These are phyloP conservation scores for Drosophila cardini DNA, from an alignment of 1,140 invertebrate genomes.

Conservation along the genomic window DNA sequence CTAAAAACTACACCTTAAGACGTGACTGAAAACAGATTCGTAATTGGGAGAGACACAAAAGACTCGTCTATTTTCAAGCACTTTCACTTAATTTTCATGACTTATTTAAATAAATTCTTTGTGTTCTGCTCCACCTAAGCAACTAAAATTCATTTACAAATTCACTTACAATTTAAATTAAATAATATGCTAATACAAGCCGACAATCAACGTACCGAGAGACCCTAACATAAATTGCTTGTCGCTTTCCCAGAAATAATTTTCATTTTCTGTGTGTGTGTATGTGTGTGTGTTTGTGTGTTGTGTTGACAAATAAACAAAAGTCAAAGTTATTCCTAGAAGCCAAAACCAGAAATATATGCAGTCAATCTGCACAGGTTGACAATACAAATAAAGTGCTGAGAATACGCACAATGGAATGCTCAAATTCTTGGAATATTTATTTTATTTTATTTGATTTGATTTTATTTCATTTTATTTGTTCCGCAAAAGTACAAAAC, in stretches of 20 bases:
- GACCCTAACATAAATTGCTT: constrained; percentile 1
- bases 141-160: constrained; percentile 18
- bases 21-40: constrained; percentile 5
- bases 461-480: background rate
- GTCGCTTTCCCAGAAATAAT: background rate
- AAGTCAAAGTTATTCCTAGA: constrained; percentile 6
- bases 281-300: background rate
- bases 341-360: constrained; percentile 18
- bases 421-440: constrained; percentile 42
- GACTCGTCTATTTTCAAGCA: constrained; percentile 24
- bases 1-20: background rate
- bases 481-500: constrained; percentile 3
- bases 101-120: constrained; percentile 75
- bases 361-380: constrained; percentile 29
- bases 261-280: background rate
- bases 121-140: constrained; percentile 23
- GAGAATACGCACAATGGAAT: too few species aligned
- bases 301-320: constrained; percentile 11
- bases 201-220: constrained; percentile 28
- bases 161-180: constrained; percentile 29
- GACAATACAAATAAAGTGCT: constrained; percentile 39
- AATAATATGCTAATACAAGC: constrained; percentile 43
- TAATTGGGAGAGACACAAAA: background rate
- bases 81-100: constrained; percentile 70
- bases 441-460: constrained; percentile 8